Percentiles rank a stretch among this genome's conserved stretches.
These are phyloP conservation scores for Eospalax fontanierii DNA, from an alignment of 2,797 vertebrate genomes.

Conservation along the genomic window DNA sequence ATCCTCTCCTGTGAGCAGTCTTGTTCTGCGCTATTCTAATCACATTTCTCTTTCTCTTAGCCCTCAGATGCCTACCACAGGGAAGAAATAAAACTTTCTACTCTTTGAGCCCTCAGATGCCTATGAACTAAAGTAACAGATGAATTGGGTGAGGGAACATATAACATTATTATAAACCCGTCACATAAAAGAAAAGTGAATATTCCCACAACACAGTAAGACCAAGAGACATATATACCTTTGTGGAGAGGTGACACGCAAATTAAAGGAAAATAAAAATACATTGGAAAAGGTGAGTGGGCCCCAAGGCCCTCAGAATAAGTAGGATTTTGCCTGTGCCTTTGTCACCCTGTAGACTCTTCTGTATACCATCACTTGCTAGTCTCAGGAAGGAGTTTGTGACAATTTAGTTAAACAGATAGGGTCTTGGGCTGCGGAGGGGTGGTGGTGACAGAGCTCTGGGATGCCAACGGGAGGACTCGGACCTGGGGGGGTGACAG, in stretches of 20 bases:
- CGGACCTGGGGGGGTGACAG: too few species aligned
- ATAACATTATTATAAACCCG: neutral
- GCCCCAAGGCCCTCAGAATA: neutral
- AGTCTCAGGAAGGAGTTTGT: too few species aligned
- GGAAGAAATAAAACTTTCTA: neutral
- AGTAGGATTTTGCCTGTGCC: neutral
- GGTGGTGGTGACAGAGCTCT: neutral
- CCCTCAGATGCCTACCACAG: neutral
- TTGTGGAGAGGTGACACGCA: neutral
- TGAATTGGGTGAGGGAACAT: neutral
- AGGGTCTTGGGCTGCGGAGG: neutral
- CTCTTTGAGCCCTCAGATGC: neutral
- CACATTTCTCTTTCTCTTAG: neutral
- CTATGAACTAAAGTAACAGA: neutral
- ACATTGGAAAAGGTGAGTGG: neutral
- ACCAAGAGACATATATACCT: too few species aligned
- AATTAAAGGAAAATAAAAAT: neutral
- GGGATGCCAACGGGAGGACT: neutral
- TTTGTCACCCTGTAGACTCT: neutral
- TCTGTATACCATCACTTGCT: neutral
- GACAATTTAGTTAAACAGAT: neutral
- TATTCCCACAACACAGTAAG: neutral
- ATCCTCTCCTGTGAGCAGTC: conserved; percentile 38
- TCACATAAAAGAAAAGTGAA: neutral
- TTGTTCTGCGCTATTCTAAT: neutral